A percentile compares a stretch with the other conserved stretches of the same genome.
phyloP scores from a whole-genome alignment of 2,888 invertebrate species.

The Caenorhabditis sp. region DNA sequence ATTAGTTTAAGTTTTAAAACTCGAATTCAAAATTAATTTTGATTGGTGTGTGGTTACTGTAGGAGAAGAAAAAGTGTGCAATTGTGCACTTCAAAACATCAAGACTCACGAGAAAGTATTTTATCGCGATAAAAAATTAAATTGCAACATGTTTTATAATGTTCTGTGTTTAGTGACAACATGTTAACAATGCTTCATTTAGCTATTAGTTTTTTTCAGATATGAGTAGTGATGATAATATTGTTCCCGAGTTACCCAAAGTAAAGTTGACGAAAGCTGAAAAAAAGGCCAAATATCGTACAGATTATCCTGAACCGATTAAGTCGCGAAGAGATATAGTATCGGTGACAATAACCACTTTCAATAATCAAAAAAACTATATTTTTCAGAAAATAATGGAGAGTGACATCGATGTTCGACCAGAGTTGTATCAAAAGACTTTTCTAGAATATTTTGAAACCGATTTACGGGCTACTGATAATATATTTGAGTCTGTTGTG shows the following conservation, averaged over 20 bases:
- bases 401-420: neutral
- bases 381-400: neutral
- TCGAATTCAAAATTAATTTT: too few species aligned
- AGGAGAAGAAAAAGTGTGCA: too few species aligned
- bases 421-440: neutral
- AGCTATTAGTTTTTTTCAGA: neutral
- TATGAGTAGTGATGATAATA: neutral
- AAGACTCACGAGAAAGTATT: too few species aligned
- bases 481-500: slow-evolving; percentile 16
- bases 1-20: too few species aligned
- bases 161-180: too few species aligned
- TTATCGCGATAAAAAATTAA: too few species aligned
- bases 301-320: slow-evolving; percentile 28
- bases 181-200: too few species aligned
- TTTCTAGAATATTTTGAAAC: neutral
- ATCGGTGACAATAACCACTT: slow-evolving; percentile 4
- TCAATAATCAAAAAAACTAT: neutral
- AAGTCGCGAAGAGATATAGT: slow-evolving; percentile 28
- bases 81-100: too few species aligned
- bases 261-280: slow-evolving; percentile 32
- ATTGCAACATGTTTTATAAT: too few species aligned
- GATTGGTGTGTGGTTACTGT: too few species aligned
- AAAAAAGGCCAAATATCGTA: slow-evolving; percentile 26
- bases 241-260: neutral
- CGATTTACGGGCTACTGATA: neutral